phyloP scores from a whole-genome alignment of 2,113 vertebrate species.

The Syngnathus typhle region DNA sequence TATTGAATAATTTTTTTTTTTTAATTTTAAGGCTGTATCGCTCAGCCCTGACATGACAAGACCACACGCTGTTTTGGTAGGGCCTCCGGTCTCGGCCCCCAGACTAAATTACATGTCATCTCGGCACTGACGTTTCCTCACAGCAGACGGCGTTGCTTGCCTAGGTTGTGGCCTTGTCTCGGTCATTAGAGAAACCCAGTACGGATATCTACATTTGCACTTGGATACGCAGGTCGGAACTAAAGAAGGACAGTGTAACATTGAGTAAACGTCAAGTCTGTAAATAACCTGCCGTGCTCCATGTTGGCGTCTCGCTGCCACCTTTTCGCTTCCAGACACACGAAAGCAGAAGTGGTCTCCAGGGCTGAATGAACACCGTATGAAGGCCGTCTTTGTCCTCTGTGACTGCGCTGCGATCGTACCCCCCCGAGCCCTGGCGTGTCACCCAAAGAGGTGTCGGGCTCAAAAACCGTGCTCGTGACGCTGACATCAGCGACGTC shows the following conservation, averaged over 20 bases:
- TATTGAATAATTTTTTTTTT: not conserved
- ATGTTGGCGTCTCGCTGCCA: conserved; percentile 64
- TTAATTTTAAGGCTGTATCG: not conserved
- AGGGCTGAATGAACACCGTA: conserved; percentile 68
- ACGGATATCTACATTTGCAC: conserved; percentile 40
- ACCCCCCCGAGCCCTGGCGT: conserved; percentile 20
- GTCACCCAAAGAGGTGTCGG: conserved; percentile 60
- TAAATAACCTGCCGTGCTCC: conserved; percentile 35
- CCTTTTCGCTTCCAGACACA: conserved; percentile 71
- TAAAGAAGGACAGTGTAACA: conserved; percentile 40
- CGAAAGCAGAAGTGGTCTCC: conserved; percentile 69
- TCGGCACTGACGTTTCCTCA: conserved; percentile 62
- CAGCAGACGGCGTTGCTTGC: conserved; percentile 14
- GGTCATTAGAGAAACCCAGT: conserved; percentile 39
- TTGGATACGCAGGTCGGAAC: conserved; percentile 19
- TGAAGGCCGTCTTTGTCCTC: conserved; percentile 74
- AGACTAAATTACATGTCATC: conserved; percentile 56
- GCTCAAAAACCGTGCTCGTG: conserved; percentile 27
- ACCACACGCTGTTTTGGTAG: conserved; percentile 73
- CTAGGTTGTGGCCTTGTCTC: conserved; percentile 55
- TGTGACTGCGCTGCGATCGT: conserved; percentile 40
- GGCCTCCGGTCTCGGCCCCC: conserved; percentile 61
- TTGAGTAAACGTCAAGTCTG: conserved; percentile 56
- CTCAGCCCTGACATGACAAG: conserved; percentile 69
- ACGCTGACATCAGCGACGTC: conserved; percentile 40